Base-by-base conservation (phyloP, 2,113 vertebrate genomes). In the Triplophysa tibetana region DNA sequence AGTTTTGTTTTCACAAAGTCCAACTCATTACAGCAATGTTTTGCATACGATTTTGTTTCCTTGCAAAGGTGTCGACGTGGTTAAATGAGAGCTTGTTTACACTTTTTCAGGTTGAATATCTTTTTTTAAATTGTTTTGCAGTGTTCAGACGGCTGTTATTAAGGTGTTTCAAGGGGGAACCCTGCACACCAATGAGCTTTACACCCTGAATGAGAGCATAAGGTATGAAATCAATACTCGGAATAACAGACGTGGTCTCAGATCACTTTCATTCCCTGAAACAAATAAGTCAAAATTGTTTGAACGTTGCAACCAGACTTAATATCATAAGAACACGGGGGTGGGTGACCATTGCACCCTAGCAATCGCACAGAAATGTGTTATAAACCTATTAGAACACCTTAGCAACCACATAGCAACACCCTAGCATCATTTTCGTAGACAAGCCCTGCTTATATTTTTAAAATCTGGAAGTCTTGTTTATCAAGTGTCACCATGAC, bases 141-240 rank as follows among this genome's bases (percentile, higher is more conserved):
- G 96, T 0, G 96, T 98, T 80, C 97, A 99, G 84, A 94, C 94
- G 50, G 97, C 97, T 12, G 96, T 99, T 85, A 95, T 97, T 88
- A 97, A 96, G 26, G 96, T 99, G 64, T 99, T 99, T 88, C 94
- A 96, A 91, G 96, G 96, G 9, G 94, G 94, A 79, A 91, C 92
- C 54, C 84, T 99, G 81, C 95, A 97, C 87, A 85, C 85, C 68
- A 97, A 96, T 24, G 96, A 98, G 83, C 96, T 99, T 9, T 96
- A 93, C 86, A 89, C 86, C 0, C 93, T 99, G 72, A 99, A 99
- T 1, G 97, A 99, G 91, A 96, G 93, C 88, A 95, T 99, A 93
- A 96, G 97, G 97, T 99, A 89, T 0, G 70, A 43, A 29, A 52
- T 29, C 19, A 58, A 62, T 73, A 17, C 7, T n/a, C 12, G 70